Conservation (phyloP, 2,888 invertebrate species). For the Dysmachus trigonus region DNA sequence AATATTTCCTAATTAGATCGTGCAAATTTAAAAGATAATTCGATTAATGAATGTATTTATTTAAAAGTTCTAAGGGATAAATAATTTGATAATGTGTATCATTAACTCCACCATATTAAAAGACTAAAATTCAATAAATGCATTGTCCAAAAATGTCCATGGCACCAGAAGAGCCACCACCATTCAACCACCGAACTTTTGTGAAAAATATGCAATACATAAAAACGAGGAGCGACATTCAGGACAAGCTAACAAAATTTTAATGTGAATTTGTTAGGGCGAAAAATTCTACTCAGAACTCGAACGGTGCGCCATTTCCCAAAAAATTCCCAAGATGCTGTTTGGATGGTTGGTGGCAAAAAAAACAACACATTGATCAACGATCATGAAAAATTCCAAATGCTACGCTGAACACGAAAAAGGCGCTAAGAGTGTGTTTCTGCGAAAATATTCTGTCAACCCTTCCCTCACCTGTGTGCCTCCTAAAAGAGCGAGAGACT, state of each 20-base stretch:
- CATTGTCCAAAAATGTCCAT: neutral
- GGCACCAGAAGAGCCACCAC: neutral
- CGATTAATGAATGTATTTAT: neutral
- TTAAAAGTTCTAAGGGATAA: neutral
- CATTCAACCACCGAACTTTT: neutral
- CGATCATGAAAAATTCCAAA: slow-evolving; percentile 15
- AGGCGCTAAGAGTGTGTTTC: slow-evolving; percentile 27
- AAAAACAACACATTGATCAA: neutral
- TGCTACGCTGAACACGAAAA: slow-evolving; percentile 26
- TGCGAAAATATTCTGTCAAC: slow-evolving; percentile 33
- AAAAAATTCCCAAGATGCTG: neutral
- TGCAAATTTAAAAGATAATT: too few relatives aligned
- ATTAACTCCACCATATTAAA: neutral
- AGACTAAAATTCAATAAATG: neutral
- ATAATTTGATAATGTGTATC: neutral
- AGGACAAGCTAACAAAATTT: neutral
- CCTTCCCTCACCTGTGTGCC: neutral
- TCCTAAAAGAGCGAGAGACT: too few relatives aligned
- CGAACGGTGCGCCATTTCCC: neutral
- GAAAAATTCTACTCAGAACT: neutral
- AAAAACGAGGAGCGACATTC: neutral
- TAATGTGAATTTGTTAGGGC: neutral
- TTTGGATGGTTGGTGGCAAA: neutral
- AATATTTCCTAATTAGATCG: too few relatives aligned
- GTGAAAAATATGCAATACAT: neutral